phyloP scores from a whole-genome alignment of 2,888 invertebrate genomes.

The Oscheius myriophilus region DNA sequence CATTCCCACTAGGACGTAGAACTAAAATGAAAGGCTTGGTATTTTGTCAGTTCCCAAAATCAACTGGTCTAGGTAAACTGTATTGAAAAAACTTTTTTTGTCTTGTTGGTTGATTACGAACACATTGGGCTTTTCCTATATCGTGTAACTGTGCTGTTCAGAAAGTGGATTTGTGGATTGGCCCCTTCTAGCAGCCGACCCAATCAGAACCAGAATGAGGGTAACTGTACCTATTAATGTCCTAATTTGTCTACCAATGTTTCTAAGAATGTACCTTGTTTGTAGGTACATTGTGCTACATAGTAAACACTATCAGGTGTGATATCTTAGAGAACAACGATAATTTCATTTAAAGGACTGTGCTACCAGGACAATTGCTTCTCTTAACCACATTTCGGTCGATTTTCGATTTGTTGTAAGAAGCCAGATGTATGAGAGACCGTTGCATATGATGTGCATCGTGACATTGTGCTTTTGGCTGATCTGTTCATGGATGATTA shows the following conservation, averaged over 20 bases:
- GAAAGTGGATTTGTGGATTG: constrained; percentile 47
- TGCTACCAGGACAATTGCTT: constrained; percentile 81
- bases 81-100: too few relatives aligned
- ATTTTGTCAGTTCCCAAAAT: too few relatives aligned
- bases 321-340: neutral
- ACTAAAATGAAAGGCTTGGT: too few relatives aligned
- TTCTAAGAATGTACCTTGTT: constrained; percentile 96
- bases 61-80: too few relatives aligned
- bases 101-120: too few relatives aligned
- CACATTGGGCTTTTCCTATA: too few relatives aligned
- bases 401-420: constrained; percentile 90
- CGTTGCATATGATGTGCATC: constrained; percentile 79
- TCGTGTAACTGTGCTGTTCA: constrained; percentile 17
- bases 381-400: constrained; percentile 83
- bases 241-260: constrained; percentile 97
- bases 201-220: constrained; percentile 35
- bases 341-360: constrained; percentile 79
- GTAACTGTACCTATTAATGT: constrained; percentile 80
- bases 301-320: constrained; percentile 86
- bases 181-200: constrained; percentile 45
- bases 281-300: constrained; percentile 98
- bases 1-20: too few relatives aligned
- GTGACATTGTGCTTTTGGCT: constrained; percentile 99
- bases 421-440: constrained; percentile 97
- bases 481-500: constrained; percentile 96